These are phyloP conservation scores for Henricia sp. DNA, from an alignment of 53 echinoderm and acorn worm species.

Conservation along the genomic window DNA sequence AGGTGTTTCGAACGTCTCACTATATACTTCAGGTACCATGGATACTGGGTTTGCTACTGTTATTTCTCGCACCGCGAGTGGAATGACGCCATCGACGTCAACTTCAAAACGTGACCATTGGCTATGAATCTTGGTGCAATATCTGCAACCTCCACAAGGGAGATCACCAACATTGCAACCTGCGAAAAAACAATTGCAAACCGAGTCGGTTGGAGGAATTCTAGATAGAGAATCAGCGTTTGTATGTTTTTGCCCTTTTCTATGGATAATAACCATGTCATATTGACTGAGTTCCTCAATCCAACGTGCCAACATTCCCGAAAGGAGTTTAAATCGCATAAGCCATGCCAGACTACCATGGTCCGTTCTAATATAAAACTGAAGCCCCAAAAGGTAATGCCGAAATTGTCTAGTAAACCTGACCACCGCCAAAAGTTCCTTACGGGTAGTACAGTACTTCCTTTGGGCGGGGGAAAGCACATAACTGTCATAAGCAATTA, in stretches of 20 bases:
- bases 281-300: slow-evolving; percentile 74
- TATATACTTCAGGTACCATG: too few species aligned
- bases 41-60: too few species aligned
- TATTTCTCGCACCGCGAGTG: not conserved
- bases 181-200: slow-evolving; percentile 34
- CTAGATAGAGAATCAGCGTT: slow-evolving; percentile 59
- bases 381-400: slow-evolving; percentile 55
- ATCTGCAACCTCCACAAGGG: slow-evolving; percentile 62
- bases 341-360: slow-evolving; percentile 61
- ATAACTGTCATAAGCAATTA: slow-evolving; percentile 45
- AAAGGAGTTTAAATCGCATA: slow-evolving; percentile 36
- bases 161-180: slow-evolving; percentile 17
- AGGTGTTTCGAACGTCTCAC: too few species aligned
- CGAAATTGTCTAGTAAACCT: slow-evolving; percentile 35
- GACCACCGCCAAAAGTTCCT: slow-evolving; percentile 53
- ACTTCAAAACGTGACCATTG: slow-evolving; percentile 30
- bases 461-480: slow-evolving; percentile 28
- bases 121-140: slow-evolving; percentile 11
- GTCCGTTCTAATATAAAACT: slow-evolving; percentile 54
- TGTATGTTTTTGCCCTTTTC: slow-evolving; percentile 44
- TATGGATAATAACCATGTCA: slow-evolving; percentile 70
- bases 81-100: slow-evolving; percentile 23
- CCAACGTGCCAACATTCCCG: slow-evolving; percentile 62
- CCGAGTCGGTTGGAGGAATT: not conserved
- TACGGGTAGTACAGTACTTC: slow-evolving; percentile 55